Evolutionary conservation across 2,113 vertebrate genomes (phyloP), one percentile per base, ranked within the genome.

Genomic region (Macquaria australasica): DNA sequence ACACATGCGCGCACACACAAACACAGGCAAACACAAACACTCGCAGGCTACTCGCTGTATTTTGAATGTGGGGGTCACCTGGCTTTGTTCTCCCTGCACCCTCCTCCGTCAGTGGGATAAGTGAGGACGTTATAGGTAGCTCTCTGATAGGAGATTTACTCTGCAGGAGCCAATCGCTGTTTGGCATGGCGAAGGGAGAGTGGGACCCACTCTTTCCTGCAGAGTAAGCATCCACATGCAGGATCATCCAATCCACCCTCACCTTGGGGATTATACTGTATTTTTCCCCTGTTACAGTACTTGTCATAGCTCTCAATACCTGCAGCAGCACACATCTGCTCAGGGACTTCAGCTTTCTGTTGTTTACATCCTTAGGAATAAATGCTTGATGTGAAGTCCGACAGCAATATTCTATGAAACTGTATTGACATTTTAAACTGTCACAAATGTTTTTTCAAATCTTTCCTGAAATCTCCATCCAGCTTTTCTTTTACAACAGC

Each of bases 211-310:
- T 81, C 86, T 66, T 87, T 93, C 88, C 88, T 94, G 92, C 92
- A 86, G 87, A 93, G 89, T 93, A 95, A 95, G 94, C 93, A 93
- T 78, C 89, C 86, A 88, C 83, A 93, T 79, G 79, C 75, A 79
- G 69, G 79, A 89, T 90, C 85, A 84, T 91, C 91, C 92, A 87
- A 90, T 91, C 86, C 89, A 79, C 45, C 90, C 82, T 93, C 92
- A 95, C 95, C 93, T 93, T 88, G 79, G 81, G 91, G 87, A 92
- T 90, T 91, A 88, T 72, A 84, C 83, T 71, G 68, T 75, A 83
- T 84, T 89, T 83, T 88, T 73, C 55, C 70, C 74, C 37, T 87
- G 58, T 62, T 77, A 85, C 76, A 48, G 77, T 0, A 34, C 31
- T 77, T 84, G 76, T 78, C 86, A 15, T 37, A 60, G 58, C 81